phyloP scores from a whole-genome alignment of 1,140 invertebrate species.

The Geopemphigus sp. region DNA sequence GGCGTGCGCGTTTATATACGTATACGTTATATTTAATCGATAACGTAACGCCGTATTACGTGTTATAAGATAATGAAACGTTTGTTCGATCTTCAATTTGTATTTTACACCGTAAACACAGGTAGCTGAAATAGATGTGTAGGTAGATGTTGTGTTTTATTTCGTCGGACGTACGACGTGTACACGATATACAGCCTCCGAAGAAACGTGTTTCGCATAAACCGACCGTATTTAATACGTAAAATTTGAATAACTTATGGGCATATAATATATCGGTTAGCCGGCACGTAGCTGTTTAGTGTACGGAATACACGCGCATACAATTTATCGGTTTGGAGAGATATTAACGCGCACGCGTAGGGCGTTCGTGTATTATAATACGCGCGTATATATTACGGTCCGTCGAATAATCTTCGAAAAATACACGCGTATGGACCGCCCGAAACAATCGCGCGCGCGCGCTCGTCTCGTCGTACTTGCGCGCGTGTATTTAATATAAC shows the following conservation, averaged over 20 bases:
- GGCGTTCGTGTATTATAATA: slow-evolving; percentile 2
- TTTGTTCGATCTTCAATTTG: not conserved
- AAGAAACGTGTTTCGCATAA: slow-evolving; percentile 26
- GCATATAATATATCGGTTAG: not conserved
- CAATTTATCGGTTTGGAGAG: not conserved
- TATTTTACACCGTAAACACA: slow-evolving; percentile 6
- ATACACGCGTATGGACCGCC: too few species aligned
- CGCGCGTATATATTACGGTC: too few species aligned
- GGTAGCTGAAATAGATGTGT: not conserved
- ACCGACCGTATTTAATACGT: not conserved
- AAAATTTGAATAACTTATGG: slow-evolving; percentile 9
- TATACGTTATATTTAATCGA: not conserved
- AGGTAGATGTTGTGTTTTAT: not conserved
- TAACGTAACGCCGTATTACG: not conserved
- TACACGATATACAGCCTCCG: not conserved
- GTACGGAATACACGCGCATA: not conserved
- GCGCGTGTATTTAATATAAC: too few species aligned
- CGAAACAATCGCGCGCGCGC: too few species aligned
- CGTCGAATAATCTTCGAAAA: too few species aligned
- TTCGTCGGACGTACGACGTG: too few species aligned
- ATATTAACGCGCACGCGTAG: not conserved
- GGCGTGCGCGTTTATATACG: not conserved
- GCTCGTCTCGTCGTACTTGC: too few species aligned
- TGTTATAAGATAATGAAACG: too few species aligned
- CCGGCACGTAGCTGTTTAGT: not conserved